Evolutionary conservation across 2,888 invertebrate genomes (phyloP), one percentile per base, ranked within the genome.

Genomic region (Macrophya annulata): DNA sequence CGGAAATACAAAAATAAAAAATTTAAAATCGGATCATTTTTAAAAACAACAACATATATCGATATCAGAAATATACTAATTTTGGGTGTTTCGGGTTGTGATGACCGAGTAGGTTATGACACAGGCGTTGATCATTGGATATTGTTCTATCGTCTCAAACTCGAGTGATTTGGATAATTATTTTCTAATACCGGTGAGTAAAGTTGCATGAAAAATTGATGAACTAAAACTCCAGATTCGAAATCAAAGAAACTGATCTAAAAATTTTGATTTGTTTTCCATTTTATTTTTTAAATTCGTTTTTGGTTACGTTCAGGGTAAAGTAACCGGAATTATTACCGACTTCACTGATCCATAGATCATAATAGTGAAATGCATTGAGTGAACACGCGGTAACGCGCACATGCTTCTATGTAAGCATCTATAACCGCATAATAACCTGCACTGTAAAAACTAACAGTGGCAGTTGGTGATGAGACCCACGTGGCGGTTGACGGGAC

Each of bases 321-420:
- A n/a, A 31, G 4, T 62, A 21, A 25, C 4, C 4, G 62, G 10
- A 25, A 1, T 25, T 21, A 25, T 51, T 51, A n/a, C 51, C 51
- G n/a, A 51, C 51, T 51, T 10, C 0, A 31, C 37, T 37, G 31
- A 37, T 62, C 9, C 5, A 37, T 17, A 12, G 68, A 37, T 68
- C 12, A 10, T n/a, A n/a, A n/a, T 17, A n/a, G 17, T 6, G n/a
- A 51, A 55, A 55, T n/a, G 6, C n/a, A 55, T 55, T 6, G n/a
- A 55, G 55, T 55, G 55, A 55, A 55, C 55, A 55, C 72, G 72
- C 72, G 72, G 72, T 74, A 31, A 31, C 45, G 45, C 72, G 72
- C 45, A 45, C n/a, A 45, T 74, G 72, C n/a, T n/a, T n/a, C n/a
- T 17, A 62, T 62, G n/a, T 55, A n/a, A 55, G n/a, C 40, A 71